phyloP scores from a whole-genome alignment of 2,888 invertebrate species.

The Digitonthophagus gazella region DNA sequence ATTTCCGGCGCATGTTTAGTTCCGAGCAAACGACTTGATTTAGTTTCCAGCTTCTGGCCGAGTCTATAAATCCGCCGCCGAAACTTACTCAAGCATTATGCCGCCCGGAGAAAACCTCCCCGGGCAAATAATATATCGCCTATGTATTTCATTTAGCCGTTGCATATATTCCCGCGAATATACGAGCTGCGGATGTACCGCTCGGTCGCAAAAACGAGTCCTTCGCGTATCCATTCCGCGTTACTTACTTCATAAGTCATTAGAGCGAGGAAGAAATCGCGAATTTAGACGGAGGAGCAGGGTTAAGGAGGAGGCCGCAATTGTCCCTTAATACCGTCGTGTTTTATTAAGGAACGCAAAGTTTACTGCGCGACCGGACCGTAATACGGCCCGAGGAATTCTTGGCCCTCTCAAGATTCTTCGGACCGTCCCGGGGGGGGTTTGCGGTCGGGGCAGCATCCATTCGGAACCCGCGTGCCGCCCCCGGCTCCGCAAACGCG shows the following conservation, averaged over 20 bases:
- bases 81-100: slow-evolving; percentile 28
- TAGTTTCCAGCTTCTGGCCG: slow-evolving; percentile 25
- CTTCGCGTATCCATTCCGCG: not conserved
- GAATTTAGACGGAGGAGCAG: not conserved
- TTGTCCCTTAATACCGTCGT: slow-evolving; percentile 22
- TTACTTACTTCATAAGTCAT: not conserved
- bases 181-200: not conserved
- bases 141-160: slow-evolving; percentile 29
- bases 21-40: slow-evolving; percentile 27
- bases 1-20: slow-evolving; percentile 44
- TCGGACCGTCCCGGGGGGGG: slow-evolving; percentile 49
- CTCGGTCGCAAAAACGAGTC: not conserved
- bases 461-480: slow-evolving; percentile 49
- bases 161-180: slow-evolving; percentile 20
- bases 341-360: slow-evolving; percentile 38
- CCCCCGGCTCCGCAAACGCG: slow-evolving; percentile 36
- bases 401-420: slow-evolving; percentile 45
- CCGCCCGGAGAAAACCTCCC: slow-evolving; percentile 18
- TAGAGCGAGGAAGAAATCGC: too few relatives aligned
- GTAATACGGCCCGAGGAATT: slow-evolving; percentile 47
- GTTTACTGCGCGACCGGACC: slow-evolving; percentile 32
- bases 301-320: not conserved
- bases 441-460: slow-evolving; percentile 52
- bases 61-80: slow-evolving; percentile 27
- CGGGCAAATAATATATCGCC: slow-evolving; percentile 27